Conservation (phyloP, 2,888 invertebrate species). For the Choristoneura rosaceana region DNA sequence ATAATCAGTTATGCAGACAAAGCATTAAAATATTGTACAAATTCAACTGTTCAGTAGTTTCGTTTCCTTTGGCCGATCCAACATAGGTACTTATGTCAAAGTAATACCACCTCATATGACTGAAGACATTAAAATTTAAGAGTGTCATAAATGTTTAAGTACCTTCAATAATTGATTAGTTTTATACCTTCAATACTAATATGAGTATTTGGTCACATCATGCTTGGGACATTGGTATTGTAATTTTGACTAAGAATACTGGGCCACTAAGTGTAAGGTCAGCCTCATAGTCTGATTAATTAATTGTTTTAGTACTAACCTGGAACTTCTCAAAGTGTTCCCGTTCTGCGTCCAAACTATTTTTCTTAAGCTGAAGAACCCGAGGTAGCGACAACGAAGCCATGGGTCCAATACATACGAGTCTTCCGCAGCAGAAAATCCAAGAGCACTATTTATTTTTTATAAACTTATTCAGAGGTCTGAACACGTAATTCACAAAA, state of each 20-base stretch:
- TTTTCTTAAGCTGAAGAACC: slow-evolving; percentile 90
- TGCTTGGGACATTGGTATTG: neutral
- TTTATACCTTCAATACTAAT: neutral
- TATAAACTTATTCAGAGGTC: slow-evolving; percentile 28
- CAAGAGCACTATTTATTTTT: slow-evolving; percentile 48
- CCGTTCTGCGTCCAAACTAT: slow-evolving; percentile 90
- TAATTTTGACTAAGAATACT: neutral
- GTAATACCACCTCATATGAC: neutral
- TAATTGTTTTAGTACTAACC: slow-evolving; percentile 77
- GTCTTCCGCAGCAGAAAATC: slow-evolving; percentile 59
- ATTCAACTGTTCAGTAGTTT: neutral
- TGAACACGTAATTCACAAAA: slow-evolving; percentile 8
- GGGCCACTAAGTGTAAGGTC: neutral
- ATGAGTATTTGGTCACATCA: no score
- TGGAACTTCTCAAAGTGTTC: slow-evolving; percentile 94
- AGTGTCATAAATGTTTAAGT: neutral
- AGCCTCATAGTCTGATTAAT: neutral
- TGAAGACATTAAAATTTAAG: neutral
- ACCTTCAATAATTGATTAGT: slow-evolving; percentile 1
- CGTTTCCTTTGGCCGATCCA: neutral
- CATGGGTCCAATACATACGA: slow-evolving; percentile 83
- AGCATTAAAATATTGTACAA: no score
- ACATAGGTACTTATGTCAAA: neutral
- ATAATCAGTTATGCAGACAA: no score
- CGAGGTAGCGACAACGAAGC: slow-evolving; percentile 90